phyloP scores from a whole-genome alignment of 1,140 invertebrate genomes.

The Stenopsyche tienmushanensis region DNA sequence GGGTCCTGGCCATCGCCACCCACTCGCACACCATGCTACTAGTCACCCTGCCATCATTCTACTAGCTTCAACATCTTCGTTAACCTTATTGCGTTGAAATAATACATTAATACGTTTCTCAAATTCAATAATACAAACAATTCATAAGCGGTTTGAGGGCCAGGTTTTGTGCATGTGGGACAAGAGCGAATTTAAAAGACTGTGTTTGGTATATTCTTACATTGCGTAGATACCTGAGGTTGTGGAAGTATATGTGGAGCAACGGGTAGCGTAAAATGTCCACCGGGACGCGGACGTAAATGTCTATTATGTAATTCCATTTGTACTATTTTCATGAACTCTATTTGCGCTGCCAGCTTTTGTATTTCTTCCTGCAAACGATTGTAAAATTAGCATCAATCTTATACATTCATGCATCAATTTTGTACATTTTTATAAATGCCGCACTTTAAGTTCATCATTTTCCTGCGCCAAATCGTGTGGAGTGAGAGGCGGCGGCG shows the following conservation, averaged over 20 bases:
- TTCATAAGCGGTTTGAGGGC: too few relatives aligned
- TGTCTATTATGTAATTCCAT: slow-evolving; percentile 91
- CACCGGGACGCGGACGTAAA: slow-evolving; percentile 76
- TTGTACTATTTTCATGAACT: slow-evolving; percentile 90
- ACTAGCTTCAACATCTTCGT: slow-evolving; percentile 22
- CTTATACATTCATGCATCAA: too few relatives aligned
- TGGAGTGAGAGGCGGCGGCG: slow-evolving; percentile 67
- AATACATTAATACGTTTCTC: not conserved
- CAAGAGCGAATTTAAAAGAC: too few relatives aligned
- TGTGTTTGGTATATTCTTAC: slow-evolving; percentile 17
- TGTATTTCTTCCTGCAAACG: slow-evolving; percentile 79
- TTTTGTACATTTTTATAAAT: not conserved
- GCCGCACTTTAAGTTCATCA: slow-evolving; percentile 78
- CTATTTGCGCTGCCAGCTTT: slow-evolving; percentile 85
- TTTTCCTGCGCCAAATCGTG: slow-evolving; percentile 86
- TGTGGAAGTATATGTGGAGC: slow-evolving; percentile 42
- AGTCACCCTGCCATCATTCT: slow-evolving; percentile 34
- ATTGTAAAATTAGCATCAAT: not conserved
- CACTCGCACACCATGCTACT: slow-evolving; percentile 40
- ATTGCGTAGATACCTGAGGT: slow-evolving; percentile 21
- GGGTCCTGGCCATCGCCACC: slow-evolving; percentile 41
- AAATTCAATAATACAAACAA: not conserved
- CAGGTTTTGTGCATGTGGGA: not conserved
- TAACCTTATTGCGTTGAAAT: slow-evolving; percentile 1
- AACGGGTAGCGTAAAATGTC: slow-evolving; percentile 68